Base-by-base conservation (phyloP, 2,113 vertebrate species). In the Ciconia boyciana region DNA sequence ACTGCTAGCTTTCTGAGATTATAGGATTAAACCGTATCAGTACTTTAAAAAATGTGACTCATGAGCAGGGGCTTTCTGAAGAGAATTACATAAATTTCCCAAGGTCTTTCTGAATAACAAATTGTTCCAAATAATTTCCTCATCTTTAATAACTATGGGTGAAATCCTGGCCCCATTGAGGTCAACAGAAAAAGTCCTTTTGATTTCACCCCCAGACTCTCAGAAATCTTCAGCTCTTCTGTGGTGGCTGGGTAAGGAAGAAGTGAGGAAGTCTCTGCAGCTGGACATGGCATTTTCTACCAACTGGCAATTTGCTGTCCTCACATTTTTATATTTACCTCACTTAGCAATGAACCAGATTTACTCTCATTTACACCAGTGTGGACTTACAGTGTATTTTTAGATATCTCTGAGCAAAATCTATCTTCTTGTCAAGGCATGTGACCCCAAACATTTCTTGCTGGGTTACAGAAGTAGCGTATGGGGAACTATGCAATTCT, bases 1-100 rank as follows among this genome's bases (percentile, higher is more conserved):
- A 91, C 91, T 60, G 92, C 64, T 82, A 62, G 52, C 48, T 74
- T 78, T 94, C 88, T 90, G 72, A 89, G 93, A 95, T 97, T 92
- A 96, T 84, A 85, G 92, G 94, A 94, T 97, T 97, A 94, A 96
- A 87, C 52, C 10, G 43, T 95, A 95, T 94, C 93, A 82, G 90
- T 95, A 84, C 81, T 95, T 96, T 34, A 89, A 93, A 89, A 89
- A 93, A 89, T 89, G 90, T 97, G 94, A 97, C 90, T 98, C 95
- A 95, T 79, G 89, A 93, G 41, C 65, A 83, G 93, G 94, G 97
- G 79, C 89, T 97, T 96, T 97, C 91, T 95, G 82, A 84, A 96
- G 71, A 97, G 83, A 97, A 97, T 94, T 93, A 96, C 93, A 96
- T 95, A 94, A 95, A 94, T 97, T 97, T 97, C 94, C 94, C 96